phyloP scores from a whole-genome alignment of 2,888 invertebrate genomes.

The Liposcelis brunnea region DNA sequence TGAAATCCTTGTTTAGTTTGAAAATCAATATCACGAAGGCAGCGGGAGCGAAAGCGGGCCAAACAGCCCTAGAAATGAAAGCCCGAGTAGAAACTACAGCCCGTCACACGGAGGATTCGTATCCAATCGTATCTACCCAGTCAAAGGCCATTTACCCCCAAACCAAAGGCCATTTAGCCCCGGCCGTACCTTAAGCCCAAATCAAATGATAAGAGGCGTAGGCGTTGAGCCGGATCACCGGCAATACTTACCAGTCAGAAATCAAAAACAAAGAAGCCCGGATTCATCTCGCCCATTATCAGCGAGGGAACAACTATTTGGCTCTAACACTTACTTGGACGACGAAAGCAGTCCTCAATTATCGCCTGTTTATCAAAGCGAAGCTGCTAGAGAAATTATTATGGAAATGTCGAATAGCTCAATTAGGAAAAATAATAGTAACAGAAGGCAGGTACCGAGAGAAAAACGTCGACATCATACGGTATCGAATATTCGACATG shows the following conservation, averaged over 20 bases:
- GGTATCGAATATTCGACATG: constrained; percentile 33
- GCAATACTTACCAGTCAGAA: too few species aligned
- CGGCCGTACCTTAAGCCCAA: too few species aligned
- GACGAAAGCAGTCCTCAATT: constrained; percentile 35
- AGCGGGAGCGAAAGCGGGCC: constrained; percentile 13
- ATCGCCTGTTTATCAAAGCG: constrained; percentile 71
- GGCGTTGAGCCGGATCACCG: too few species aligned
- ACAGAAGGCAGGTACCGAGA: constrained; percentile 52
- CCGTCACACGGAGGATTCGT: constrained; percentile 10
- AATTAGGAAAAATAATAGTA: constrained; percentile 18
- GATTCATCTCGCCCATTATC: constrained; percentile 17
- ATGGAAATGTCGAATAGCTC: constrained; percentile 45
- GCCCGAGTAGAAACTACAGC: constrained; percentile 23
- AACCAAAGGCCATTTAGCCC: too few species aligned
- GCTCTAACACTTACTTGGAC: constrained; percentile 15
- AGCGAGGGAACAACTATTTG: constrained; percentile 24
- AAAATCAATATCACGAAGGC: constrained; percentile 20
- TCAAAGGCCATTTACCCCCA: too few species aligned
- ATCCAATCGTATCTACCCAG: too few species aligned
- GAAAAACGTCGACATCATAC: constrained; percentile 77
- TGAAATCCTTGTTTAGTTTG: constrained; percentile 6
- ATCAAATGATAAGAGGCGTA: too few species aligned
- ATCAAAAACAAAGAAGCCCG: constrained; percentile 10
- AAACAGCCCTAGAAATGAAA: constrained; percentile 18
- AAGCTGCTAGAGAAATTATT: constrained; percentile 71